A percentile compares a stretch with the other conserved stretches of the same genome.
phyloP scores from a whole-genome alignment of 2,888 invertebrate species.

The Itoplectis maculator region DNA sequence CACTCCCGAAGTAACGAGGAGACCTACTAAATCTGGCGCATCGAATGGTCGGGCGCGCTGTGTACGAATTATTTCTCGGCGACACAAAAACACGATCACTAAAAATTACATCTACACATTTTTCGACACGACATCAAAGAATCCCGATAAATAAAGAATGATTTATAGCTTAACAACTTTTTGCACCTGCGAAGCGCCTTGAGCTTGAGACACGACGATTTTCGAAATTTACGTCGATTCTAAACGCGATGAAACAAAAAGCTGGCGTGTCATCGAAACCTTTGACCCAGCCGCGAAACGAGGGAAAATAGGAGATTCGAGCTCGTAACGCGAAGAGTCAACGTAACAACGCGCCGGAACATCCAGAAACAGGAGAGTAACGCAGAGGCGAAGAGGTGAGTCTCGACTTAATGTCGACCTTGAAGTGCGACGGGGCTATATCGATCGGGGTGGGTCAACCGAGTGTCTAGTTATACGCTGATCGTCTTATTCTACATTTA shows the following conservation, averaged over 20 bases:
- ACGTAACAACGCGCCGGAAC: background rate
- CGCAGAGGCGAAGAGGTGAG: slow-evolving; percentile 7
- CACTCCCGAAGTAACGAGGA: too few species aligned
- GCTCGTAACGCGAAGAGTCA: background rate
- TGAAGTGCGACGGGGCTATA: slow-evolving; percentile 45
- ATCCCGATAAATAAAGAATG: too few species aligned
- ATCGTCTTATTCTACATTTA: slow-evolving; percentile 26
- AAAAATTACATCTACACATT: too few species aligned
- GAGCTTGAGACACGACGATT: too few species aligned
- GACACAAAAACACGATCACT: too few species aligned
- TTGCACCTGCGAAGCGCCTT: too few species aligned
- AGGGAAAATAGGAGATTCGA: background rate
- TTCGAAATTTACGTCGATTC: background rate
- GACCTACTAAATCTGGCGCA: too few species aligned
- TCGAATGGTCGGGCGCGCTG: too few species aligned
- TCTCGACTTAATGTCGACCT: slow-evolving; percentile 40
- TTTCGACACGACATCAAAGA: too few species aligned
- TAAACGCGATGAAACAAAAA: background rate
- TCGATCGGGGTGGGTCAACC: slow-evolving; percentile 52
- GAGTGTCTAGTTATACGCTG: slow-evolving; percentile 13
- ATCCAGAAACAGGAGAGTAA: background rate
- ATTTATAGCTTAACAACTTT: too few species aligned
- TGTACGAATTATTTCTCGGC: too few species aligned
- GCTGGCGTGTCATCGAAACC: background rate
- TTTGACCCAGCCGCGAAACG: background rate